phyloP scores from a whole-genome alignment of 2,797 vertebrate genomes.

The Ceyx erithaca region DNA sequence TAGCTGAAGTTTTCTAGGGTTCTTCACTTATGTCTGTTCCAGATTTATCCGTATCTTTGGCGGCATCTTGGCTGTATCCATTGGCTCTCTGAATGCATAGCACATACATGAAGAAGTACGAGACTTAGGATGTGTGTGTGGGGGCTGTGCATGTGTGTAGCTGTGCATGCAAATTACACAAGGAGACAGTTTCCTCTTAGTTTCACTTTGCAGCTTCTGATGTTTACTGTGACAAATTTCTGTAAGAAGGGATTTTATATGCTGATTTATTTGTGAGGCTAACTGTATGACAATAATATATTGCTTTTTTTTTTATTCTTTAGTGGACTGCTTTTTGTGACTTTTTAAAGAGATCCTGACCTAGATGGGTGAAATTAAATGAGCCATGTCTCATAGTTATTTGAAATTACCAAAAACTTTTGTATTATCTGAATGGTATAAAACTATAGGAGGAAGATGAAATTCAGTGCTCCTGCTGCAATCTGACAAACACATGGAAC shows the following conservation, averaged over 20 bases:
- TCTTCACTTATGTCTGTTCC: not conserved
- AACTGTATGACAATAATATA: not conserved
- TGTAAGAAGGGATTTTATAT: slow-evolving; percentile 31
- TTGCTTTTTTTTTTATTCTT: not conserved
- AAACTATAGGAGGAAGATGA: not conserved
- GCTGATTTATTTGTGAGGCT: slow-evolving; percentile 47
- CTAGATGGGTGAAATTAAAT: not conserved
- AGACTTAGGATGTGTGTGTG: not conserved
- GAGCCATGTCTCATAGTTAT: not conserved
- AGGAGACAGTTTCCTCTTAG: not conserved
- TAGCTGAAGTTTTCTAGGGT: not conserved
- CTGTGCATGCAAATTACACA: not conserved
- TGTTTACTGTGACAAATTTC: slow-evolving; percentile 56
- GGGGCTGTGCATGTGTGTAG: not conserved
- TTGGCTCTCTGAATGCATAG: not conserved
- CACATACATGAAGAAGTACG: not conserved
- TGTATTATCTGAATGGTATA: not conserved
- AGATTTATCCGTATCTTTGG: not conserved
- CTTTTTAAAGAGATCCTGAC: not conserved
- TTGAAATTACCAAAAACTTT: not conserved
- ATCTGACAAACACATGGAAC: slow-evolving; percentile 51
- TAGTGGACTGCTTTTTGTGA: not conserved
- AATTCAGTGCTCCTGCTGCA: slow-evolving; percentile 11
- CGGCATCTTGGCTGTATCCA: not conserved
- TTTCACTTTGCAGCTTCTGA: slow-evolving; percentile 47